A percentile compares a stretch with the other conserved stretches of the same genome.
phyloP scores from a whole-genome alignment of 2,797 vertebrate genomes.

The Falco cherrug region DNA sequence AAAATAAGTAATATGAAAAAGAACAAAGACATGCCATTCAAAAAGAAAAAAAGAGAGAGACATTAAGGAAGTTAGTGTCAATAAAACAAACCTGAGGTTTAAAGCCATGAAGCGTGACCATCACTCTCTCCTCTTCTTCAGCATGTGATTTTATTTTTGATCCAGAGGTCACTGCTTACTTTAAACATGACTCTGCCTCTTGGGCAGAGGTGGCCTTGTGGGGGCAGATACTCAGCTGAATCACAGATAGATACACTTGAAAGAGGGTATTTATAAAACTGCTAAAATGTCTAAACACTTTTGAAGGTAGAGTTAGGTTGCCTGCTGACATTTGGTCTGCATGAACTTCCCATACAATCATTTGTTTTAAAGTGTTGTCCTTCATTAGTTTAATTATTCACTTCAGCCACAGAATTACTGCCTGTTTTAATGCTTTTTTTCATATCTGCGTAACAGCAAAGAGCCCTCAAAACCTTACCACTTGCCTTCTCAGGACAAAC shows the following conservation, averaged over 20 bases:
- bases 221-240: neutral
- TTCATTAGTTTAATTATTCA: neutral
- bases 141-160: neutral
- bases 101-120: neutral
- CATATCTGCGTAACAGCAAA: neutral
- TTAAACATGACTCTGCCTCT: neutral
- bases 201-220: neutral
- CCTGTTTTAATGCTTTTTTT: neutral
- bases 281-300: neutral
- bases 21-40: neutral
- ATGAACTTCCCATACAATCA: neutral
- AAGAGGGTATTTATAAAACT: neutral
- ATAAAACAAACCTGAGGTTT: neutral
- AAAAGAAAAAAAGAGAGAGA: rapidly evolving
- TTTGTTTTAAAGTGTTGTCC: neutral
- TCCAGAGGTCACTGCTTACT: neutral
- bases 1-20: neutral
- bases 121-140: neutral
- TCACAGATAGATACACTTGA: neutral
- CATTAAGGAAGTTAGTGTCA: neutral
- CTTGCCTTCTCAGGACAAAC: neutral
- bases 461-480: neutral
- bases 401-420: neutral
- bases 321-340: neutral
- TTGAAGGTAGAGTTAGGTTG: neutral